phyloP scores from a whole-genome alignment of 2,888 invertebrate genomes.

The Reticulitermes lucifugus region DNA sequence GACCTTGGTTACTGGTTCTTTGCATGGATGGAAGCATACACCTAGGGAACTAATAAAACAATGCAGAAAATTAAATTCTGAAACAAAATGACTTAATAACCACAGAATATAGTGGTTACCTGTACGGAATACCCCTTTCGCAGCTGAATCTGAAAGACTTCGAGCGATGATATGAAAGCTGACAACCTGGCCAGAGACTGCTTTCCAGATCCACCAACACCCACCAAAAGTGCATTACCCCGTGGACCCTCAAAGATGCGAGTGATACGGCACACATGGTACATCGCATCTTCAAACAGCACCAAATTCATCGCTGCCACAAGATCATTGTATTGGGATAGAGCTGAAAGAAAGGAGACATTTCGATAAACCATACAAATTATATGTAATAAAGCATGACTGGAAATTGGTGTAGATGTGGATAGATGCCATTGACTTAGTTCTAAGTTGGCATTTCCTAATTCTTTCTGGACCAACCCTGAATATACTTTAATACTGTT shows the following conservation, averaged over 20 bases:
- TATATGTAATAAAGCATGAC: too few relatives aligned
- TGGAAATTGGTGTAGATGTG: too few relatives aligned
- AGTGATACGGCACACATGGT: slow-evolving; percentile 87
- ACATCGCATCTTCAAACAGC: slow-evolving; percentile 95
- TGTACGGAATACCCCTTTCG: slow-evolving; percentile 85
- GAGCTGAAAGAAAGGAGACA: slow-evolving; percentile 63
- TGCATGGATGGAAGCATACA: too few relatives aligned
- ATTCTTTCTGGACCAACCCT: too few relatives aligned
- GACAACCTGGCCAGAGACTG: slow-evolving; percentile 91
- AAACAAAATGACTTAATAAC: slow-evolving; percentile 63
- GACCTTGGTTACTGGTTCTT: too few relatives aligned
- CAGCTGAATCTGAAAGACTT: slow-evolving; percentile 94
- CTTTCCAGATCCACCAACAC: slow-evolving; percentile 96
- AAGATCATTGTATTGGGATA: slow-evolving; percentile 89
- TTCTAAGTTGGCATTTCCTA: too few relatives aligned
- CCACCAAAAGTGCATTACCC: slow-evolving; percentile 91
- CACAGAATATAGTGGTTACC: slow-evolving; percentile 67
- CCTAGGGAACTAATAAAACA: too few relatives aligned
- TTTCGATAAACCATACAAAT: background rate
- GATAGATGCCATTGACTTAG: too few relatives aligned
- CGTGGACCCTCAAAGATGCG: slow-evolving; percentile 92
- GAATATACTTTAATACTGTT: too few relatives aligned
- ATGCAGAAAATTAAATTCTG: too few relatives aligned
- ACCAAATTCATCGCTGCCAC: slow-evolving; percentile 93
- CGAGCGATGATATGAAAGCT: slow-evolving; percentile 89